phyloP scores from a whole-genome alignment of 2,113 vertebrate species.

The Nettapus auritus region DNA sequence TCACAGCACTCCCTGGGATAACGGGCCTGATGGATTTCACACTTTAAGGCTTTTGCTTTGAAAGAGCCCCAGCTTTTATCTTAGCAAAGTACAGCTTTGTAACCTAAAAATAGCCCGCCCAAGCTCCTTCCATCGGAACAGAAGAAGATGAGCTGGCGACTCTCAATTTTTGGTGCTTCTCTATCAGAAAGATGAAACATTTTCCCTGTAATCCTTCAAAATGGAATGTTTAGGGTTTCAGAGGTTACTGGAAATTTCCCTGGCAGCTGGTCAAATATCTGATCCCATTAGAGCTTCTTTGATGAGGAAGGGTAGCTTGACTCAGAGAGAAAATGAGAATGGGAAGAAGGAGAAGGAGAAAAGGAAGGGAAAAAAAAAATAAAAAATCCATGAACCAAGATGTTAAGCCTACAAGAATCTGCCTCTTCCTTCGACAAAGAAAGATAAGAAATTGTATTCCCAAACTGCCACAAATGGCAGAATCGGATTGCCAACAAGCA shows the following conservation, averaged over 20 bases:
- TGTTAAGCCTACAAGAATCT: conserved; percentile 65
- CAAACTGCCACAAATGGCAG: conserved; percentile 42
- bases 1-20: not conserved
- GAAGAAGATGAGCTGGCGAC: conserved; percentile 59
- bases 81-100: conserved; percentile 68
- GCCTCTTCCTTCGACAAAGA: conserved; percentile 47
- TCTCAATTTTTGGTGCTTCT: conserved; percentile 67
- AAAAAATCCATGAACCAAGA: conserved; percentile 47
- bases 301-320: conserved; percentile 63
- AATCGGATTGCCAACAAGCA: conserved; percentile 32
- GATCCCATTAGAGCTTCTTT: conserved; percentile 70
- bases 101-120: conserved; percentile 64
- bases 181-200: conserved; percentile 66
- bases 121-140: conserved; percentile 54
- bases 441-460: conserved; percentile 68
- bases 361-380: conserved; percentile 13
- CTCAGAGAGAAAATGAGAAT: conserved; percentile 34
- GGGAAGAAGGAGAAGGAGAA: conserved; percentile 40
- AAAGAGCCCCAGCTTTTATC: conserved; percentile 66
- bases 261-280: conserved; percentile 66
- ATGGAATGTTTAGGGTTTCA: conserved; percentile 61
- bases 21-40: conserved; percentile 53
- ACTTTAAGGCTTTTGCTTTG: conserved; percentile 64
- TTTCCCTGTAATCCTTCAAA: conserved; percentile 65
- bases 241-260: conserved; percentile 71